Base-by-base conservation (phyloP, 2,888 invertebrate genomes). In the Abscondita cerata region DNA sequence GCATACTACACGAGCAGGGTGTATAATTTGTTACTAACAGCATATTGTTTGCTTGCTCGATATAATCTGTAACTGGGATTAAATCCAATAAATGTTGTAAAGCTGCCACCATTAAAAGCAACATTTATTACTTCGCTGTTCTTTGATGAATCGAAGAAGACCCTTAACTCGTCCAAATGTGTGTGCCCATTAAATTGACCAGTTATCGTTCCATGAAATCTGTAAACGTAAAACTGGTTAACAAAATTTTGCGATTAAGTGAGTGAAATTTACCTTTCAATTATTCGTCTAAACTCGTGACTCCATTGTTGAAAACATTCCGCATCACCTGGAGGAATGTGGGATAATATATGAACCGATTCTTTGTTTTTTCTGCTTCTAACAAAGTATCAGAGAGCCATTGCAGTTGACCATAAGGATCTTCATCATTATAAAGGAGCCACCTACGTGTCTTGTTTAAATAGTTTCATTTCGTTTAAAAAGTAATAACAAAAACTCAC, bases 131-230 rank as follows among this genome's bases (percentile, higher is more conserved):
- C 84, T 40, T 82, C 75, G 0, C 80, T 78, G 11, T 83, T 82
- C 36, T 84, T 82, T 2, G 81, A 75, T 12, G 79, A 73, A 64
- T 83, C 83, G 74, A 91, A 93, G 76, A 89, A 89, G 52, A 94
- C 79, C 72, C 87, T 87, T 70, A 92, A 85, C 75, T 90, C 89
- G 71, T 94, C 93, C 0, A 84, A 84, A 75, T 95, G 94, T 0
- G 89, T 89, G 76, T 95, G 94, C 0, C 93, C 95, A 73, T 89
- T 92, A 77, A 95, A 95, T 77, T 94, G 91, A 0, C 87, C 93
- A 1, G 83, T 84, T 52, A 95, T 90, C 18, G 87, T 92, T 36
- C 85, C 83, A 13, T 89, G 85, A 77, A 90, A 95, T 77, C 94
- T 88, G n/a, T 9, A 31, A 31, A 6, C n/a, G n/a, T n/a, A 25